phyloP scores from a whole-genome alignment of 2,888 invertebrate species.

The Callyntrura guangdongensis region DNA sequence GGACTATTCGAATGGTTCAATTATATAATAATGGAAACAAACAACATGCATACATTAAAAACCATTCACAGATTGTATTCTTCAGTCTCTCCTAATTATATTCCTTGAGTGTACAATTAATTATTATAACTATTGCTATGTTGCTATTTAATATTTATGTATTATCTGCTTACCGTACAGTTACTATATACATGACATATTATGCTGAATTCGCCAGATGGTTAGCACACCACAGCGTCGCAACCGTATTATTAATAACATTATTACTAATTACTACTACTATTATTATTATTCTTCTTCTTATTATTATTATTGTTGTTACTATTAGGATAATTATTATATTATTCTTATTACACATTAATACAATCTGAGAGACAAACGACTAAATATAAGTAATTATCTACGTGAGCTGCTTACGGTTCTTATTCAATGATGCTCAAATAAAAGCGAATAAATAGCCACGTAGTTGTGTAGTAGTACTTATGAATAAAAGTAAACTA shows the following conservation, averaged over 20 bases:
- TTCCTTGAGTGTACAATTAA: not conserved
- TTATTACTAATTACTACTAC: not conserved
- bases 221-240: slow-evolving; percentile 17
- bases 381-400: not conserved
- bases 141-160: not conserved
- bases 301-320: no score
- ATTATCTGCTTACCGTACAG: slow-evolving; percentile 5
- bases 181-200: slow-evolving; percentile 5
- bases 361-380: not conserved
- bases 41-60: not conserved
- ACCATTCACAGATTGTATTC: slow-evolving; percentile 4
- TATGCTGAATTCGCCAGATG: slow-evolving; percentile 45
- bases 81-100: slow-evolving; percentile 55
- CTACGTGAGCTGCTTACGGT: not conserved
- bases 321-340: no score
- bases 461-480: not conserved
- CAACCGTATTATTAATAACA: not conserved
- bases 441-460: not conserved
- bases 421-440: not conserved
- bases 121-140: not conserved
- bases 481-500: slow-evolving; percentile 11
- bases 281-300: not conserved
- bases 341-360: not conserved
- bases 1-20: not conserved
- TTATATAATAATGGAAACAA: slow-evolving; percentile 10